phyloP scores from a whole-genome alignment of 2,888 invertebrate species.

The Callyntrura sp. region DNA sequence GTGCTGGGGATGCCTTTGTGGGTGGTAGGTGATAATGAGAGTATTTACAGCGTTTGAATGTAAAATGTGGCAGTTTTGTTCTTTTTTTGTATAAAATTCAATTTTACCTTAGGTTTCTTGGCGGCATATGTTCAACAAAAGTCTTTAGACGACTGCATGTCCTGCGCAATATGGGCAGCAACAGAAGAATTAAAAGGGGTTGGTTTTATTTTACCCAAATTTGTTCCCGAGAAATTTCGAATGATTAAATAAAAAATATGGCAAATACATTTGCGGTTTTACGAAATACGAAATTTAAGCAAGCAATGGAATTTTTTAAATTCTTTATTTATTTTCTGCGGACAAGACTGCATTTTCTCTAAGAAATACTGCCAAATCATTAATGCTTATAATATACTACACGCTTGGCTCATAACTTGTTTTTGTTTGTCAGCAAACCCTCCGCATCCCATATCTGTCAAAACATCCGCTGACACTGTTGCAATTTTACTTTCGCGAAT shows the following conservation, averaged over 20 bases:
- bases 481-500: conserved; percentile 82
- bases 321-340: conserved; percentile 11
- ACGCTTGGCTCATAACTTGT: conserved; percentile 82
- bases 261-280: too few relatives aligned
- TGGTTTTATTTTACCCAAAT: conserved; percentile 56
- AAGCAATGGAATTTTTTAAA: too few relatives aligned
- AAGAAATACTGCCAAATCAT: too few relatives aligned
- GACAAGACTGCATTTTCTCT: too few relatives aligned
- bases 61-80: background rate
- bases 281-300: too few relatives aligned
- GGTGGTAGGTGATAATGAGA: conserved; percentile 90
- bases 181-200: conserved; percentile 86
- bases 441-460: conserved; percentile 83
- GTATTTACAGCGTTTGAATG: too few relatives aligned
- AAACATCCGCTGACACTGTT: conserved; percentile 82
- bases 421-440: conserved; percentile 82
- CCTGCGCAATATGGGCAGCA: conserved; percentile 95
- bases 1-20: conserved; percentile 99
- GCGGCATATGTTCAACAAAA: conserved; percentile 92
- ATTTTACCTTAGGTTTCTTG: conserved; percentile 90
- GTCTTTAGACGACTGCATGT: conserved; percentile 91
- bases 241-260: too few relatives aligned
- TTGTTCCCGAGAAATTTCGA: too few relatives aligned
- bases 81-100: background rate
- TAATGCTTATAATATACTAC: conserved; percentile 78